A percentile compares a stretch with the other conserved stretches of the same genome.
Conservation (phyloP, 1,140 invertebrate genomes). For the Globodera ellingtonae region DNA sequence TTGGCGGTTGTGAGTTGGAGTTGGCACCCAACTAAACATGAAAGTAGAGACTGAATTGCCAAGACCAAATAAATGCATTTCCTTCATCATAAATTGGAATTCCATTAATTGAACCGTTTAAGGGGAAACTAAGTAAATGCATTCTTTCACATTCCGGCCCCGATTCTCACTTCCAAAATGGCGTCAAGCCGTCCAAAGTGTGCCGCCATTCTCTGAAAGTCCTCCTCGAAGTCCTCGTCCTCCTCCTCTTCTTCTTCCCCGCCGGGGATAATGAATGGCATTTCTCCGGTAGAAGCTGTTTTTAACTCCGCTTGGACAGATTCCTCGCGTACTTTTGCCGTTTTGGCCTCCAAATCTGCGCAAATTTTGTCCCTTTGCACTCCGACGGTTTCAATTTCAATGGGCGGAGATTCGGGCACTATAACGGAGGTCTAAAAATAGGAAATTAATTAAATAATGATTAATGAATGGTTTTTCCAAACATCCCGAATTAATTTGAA, state of each 20-base stretch:
- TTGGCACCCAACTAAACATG: too few species aligned
- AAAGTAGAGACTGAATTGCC: too few species aligned
- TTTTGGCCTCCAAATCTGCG: background rate
- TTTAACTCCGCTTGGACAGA: background rate
- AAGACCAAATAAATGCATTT: too few species aligned
- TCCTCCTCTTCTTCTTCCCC: background rate
- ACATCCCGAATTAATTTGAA: conserved; percentile 18
- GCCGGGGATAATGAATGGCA: background rate
- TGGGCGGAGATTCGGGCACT: conserved; percentile 21
- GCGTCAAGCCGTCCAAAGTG: conserved; percentile 22
- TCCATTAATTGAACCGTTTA: background rate
- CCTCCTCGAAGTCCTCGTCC: background rate
- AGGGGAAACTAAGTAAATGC: background rate
- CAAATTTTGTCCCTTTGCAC: conserved; percentile 11
- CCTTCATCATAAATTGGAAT: too few species aligned
- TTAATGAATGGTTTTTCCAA: background rate
- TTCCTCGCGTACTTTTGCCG: background rate
- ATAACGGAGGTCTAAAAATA: background rate
- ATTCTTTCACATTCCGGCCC: background rate
- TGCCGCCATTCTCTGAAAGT: background rate
- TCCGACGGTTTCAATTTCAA: conserved; percentile 28
- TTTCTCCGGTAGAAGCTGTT: background rate
- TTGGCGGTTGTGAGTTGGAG: too few species aligned
- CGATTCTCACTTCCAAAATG: conserved; percentile 26
- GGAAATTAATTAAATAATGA: background rate